A percentile compares a stretch with the other conserved stretches of the same genome.
These are phyloP conservation scores for Perithous albicinctus DNA, from an alignment of 2,888 invertebrate genomes.

Conservation along the genomic window DNA sequence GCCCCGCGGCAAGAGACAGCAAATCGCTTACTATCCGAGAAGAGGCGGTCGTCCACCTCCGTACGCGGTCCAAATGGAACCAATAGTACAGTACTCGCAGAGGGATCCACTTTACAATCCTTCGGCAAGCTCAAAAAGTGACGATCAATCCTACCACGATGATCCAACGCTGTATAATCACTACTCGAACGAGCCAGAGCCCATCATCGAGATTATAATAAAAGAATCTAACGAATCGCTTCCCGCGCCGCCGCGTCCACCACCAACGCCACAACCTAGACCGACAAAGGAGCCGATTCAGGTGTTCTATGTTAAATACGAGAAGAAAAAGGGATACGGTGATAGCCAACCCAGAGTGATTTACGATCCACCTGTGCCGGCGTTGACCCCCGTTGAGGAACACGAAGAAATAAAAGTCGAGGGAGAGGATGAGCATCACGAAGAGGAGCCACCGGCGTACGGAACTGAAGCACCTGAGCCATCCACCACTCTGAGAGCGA, in stretches of 20 bases:
- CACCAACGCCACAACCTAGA: constrained; percentile 83
- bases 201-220: constrained; percentile 96
- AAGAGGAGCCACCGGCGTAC: constrained; percentile 86
- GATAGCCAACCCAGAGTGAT: constrained; percentile 90
- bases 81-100: constrained; percentile 92
- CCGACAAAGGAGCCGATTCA: constrained; percentile 94
- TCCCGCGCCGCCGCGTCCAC: constrained; percentile 87
- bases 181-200: constrained; percentile 90
- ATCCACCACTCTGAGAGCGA: constrained; percentile 92
- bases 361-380: constrained; percentile 93
- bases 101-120: constrained; percentile 91
- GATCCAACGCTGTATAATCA: constrained; percentile 74
- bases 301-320: constrained; percentile 96
- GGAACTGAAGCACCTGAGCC: constrained; percentile 87
- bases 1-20: constrained; percentile 79
- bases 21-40: constrained; percentile 77
- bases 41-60: constrained; percentile 86
- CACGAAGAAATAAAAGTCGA: constrained; percentile 85
- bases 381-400: constrained; percentile 90
- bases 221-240: constrained; percentile 94
- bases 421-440: constrained; percentile 54
- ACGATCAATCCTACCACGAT: constrained; percentile 77
- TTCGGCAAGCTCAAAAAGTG: constrained; percentile 85
- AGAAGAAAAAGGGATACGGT: constrained; percentile 91
- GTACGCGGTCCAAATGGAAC: constrained; percentile 93